Evolutionary conservation across 2,888 invertebrate genomes (phyloP).

Genomic region (Rhagonycha fulva): DNA sequence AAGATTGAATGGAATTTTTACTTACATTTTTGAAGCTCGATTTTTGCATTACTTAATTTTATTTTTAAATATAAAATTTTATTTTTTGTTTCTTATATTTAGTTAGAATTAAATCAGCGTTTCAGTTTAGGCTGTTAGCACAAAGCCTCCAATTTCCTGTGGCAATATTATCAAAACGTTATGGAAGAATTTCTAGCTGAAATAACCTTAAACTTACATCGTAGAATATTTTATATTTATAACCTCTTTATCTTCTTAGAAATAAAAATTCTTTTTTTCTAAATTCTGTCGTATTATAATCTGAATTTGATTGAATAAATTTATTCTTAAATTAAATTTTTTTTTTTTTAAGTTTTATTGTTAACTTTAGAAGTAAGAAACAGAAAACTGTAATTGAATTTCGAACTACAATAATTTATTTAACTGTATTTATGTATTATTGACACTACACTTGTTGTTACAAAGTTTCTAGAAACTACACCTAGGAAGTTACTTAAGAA

Average conservation of each 20-base stretch:
- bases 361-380: no score
- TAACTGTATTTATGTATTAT: background rate
- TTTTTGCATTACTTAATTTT: background rate
- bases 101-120: background rate
- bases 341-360: no score
- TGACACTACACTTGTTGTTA: background rate
- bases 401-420: background rate
- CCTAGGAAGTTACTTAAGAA: background rate
- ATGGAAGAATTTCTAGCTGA: background rate
- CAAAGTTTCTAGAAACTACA: background rate
- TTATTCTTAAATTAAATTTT: no score
- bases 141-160: background rate
- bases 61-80: background rate
- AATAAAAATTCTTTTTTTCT: background rate
- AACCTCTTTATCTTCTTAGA: background rate
- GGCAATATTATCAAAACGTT: background rate
- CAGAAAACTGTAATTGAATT: background rate
- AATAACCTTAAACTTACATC: background rate
- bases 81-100: background rate
- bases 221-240: background rate
- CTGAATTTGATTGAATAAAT: background rate
- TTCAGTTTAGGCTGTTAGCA: background rate
- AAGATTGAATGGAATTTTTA: background rate
- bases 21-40: background rate
- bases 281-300: background rate